Base-by-base conservation (phyloP, 2,888 invertebrate species). In the Phengaris alcon region DNA sequence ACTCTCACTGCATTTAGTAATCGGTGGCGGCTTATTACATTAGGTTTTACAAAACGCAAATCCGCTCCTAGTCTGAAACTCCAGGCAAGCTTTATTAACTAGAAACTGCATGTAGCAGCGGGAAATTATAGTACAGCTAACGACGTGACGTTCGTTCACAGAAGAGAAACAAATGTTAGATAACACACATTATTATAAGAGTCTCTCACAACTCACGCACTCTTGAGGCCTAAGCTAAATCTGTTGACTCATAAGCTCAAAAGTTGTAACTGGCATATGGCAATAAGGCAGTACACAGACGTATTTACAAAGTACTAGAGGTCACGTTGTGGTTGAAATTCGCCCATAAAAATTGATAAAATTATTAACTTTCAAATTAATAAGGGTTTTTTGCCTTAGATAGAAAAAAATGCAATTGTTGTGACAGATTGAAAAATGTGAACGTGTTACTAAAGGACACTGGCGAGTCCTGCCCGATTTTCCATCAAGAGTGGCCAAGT, bases 131-230 rank as follows among this genome's bases (percentile, higher is more conserved):
- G 64, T 9, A 9, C 35, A 35, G 35, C 35, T 35, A 64, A 64
- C 6, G 35, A 44, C 64, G 12, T 35, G 35, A 35, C 35, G 35
- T 35, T 35, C 35, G 4, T 6, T 64, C 64, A 12, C 35, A 3
- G 12, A 64, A 44, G 64, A 64, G 64, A 64, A 64, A 64, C 22
- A 64, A 44, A 64, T 22, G 35, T 64, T 64, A 64, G 35, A 13
- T 64, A 64, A 64, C 13, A 22, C 35, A 64, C 22, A 22, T 10
- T 64, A 22, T 22, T 15, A 64, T 2, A 3, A 9, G 9, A 15
- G 57, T 8, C 59, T 64, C 22, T 64, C 59, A 64, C 9, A 54
- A 64, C 59, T 64, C 59, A 22, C 22, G 59, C 59, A 22, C 35
- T 35, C 35, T 35, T 35, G 35, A 35, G 35, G 35, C 35, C 15